These are phyloP conservation scores for Eugnorisma glareosa DNA, from an alignment of 2,888 invertebrate species.

Conservation along the genomic window DNA sequence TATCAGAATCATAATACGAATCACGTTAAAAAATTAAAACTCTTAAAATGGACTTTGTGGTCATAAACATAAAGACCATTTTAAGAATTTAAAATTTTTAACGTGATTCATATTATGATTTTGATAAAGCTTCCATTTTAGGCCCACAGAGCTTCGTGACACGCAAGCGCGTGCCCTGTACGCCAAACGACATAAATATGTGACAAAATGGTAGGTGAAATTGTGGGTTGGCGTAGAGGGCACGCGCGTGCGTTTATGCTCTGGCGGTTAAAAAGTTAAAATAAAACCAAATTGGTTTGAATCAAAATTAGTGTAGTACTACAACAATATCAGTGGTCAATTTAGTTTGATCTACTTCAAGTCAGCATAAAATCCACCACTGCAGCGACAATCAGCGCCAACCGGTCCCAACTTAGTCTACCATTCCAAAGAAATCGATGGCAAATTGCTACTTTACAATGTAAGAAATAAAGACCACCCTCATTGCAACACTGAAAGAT, in stretches of 20 bases:
- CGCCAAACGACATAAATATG: too few species aligned
- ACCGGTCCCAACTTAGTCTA: conserved; percentile 5
- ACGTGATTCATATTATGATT: too few species aligned
- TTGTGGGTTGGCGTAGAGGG: too few species aligned
- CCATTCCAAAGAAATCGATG: conserved; percentile 35
- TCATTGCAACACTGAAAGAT: neutral
- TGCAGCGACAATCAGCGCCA: neutral
- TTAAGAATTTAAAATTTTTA: too few species aligned
- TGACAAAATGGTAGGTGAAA: too few species aligned
- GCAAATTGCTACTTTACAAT: conserved; percentile 42
- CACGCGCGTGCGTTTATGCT: too few species aligned
- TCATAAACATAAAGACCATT: too few species aligned
- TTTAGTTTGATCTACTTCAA: neutral
- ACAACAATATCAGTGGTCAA: neutral
- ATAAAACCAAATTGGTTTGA: neutral
- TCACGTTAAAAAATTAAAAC: too few species aligned
- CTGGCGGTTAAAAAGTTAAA: neutral
- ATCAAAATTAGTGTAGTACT: neutral
- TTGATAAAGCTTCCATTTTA: too few species aligned
- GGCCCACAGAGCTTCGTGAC: neutral
- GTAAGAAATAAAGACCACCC: conserved; percentile 1
- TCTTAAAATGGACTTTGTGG: too few species aligned
- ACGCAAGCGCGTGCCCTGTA: too few species aligned
- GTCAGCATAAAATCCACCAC: neutral
- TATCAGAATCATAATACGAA: too few species aligned